Evolutionary conservation across 1,140 invertebrate species (phyloP), one percentile per base, ranked within the genome.

Genomic region (Calycopis cecrops): DNA sequence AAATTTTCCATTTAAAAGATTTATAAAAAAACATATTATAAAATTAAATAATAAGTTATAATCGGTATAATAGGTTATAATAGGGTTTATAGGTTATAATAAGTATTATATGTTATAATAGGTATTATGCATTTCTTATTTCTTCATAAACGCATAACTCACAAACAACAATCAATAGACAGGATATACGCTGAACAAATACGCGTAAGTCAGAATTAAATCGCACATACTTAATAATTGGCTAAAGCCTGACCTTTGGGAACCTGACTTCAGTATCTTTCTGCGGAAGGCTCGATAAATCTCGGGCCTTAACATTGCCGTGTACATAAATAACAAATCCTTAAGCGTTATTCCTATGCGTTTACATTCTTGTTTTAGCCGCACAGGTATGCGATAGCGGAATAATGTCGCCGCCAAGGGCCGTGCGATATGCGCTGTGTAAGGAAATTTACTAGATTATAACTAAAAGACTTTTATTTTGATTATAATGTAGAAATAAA

Each of bases 321-420:
- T 57, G 68, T 73, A 73, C 70, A 80, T 85, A 83, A 85, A 81
- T 81, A 67, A 59, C 60, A 59, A 67, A 63, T 69, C 59, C 71
- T 76, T 71, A 71, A 79, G 71, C 68, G 67, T 63, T 70, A 67
- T 74, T 71, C 58, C 69, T 71, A 73, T 74, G 71, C 72, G 67
- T 79, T 79, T 69, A 71, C 71, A 79, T 73, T 69, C 68, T 65
- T 70, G 67, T 67, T 72, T 71, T 68, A 70, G 67, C 63, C 72
- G 54, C 61, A 59, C 62, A 68, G 59, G 66, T 58, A 54, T 60
- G 62, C 60, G 79, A 85, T 81, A 85, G 73, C 69, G 69, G 65
- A 78, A 69, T 71, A 74, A 78, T 71, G 69, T 57, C 44, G 47
- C 60, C 61, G 49, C 59, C 61, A 48, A 55, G 40, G 73, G 71